Base-by-base conservation (phyloP, 2,888 invertebrate genomes). In the Drosophila eohydei region DNA sequence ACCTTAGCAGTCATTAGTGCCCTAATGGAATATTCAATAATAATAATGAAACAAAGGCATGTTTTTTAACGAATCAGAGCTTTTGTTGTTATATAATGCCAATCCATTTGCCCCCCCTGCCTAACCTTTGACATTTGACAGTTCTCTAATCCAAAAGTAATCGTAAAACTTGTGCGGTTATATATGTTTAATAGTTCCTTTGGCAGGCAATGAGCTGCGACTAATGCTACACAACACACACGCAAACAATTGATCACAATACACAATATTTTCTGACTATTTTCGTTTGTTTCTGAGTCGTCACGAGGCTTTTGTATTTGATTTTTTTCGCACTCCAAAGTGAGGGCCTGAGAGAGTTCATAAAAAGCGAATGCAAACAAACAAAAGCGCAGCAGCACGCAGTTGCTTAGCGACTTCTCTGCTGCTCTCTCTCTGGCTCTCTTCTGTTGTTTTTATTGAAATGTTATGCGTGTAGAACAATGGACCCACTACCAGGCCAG, bases 331-430 rank as follows among this genome's bases (percentile, higher is more conserved):
- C 86, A 78, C 75, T 78, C 67, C 30, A 30, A 48, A 58, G 56
- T 54, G 48, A 72, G 55, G 58, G 63, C 63, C 40, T 50, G 43
- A 14, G 52, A 64, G 51, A 66, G 56, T 71, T 36, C 56, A 48
- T 65, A 66, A 69, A 63, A 78, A 63, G 6, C 55, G 60, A 79
- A 78, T 78, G 77, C 65, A 81, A 72, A 83, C 86, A 85, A 88
- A 88, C 89, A 88, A 85, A 85, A 85, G 84, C 84, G 88, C 84
- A 85, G 88, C 84, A 74, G 83, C 56, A 43, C 43, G 56, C 56
- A 43, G 43, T 34, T 3, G 43, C 43, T 61, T 46, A 46, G 9
- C 21, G 32, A 52, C 36, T 28, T 40, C 43, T 51, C 14, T 41
- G 8, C 11, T 16, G 14, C 48, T 48, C 26, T 28, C 30, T 38